Base-by-base conservation (phyloP, 2,888 invertebrate species). In the Synanthedon formicaeformis region DNA sequence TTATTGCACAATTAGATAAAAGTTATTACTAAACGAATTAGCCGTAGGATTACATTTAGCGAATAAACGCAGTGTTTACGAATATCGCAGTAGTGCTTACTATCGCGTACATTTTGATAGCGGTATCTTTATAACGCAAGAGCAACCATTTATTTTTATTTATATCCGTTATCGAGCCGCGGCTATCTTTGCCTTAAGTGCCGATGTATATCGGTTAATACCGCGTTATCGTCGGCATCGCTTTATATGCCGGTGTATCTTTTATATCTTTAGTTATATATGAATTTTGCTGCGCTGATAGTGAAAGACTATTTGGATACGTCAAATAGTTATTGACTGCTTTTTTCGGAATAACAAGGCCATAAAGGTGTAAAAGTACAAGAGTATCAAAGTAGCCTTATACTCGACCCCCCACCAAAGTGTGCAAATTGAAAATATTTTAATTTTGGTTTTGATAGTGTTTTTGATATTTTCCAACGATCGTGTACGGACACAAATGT, bases 121-220 rank as follows among this genome's bases (percentile, higher is more conserved):
- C 71, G 73, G 69, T 81, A 80, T 81, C 82, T 82, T 81, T 80
- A 78, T 73, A 72, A 64, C 73, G 73, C 71, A 75, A 75, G 71
- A 72, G 68, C 65, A 69, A 69, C 73, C 64, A 73, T 82, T 83
- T 84, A 82, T 79, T 79, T 83, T 71, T 84, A 81, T 81, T 82
- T 81, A 79, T 80, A 76, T 73, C 64, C 63, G 64, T 73, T 81
- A 81, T 82, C 81, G 63, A 64, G 66, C 65, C 58, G 67, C 54
- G 63, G 69, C 62, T 78, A 75, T 78, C 75, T 66, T 60, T 64
- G 71, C 71, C 73, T 73, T 79, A 78, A 83, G 81, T 81, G 79
- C 67, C 76, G 82, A 83, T 84, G 71, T 73, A 66, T 80, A 82
- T 83, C 84, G 73, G 62, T 63, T 80, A 81, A 81, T 80, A 73